Conservation (phyloP, 2,113 vertebrate genomes). For the Nibea coibor region DNA sequence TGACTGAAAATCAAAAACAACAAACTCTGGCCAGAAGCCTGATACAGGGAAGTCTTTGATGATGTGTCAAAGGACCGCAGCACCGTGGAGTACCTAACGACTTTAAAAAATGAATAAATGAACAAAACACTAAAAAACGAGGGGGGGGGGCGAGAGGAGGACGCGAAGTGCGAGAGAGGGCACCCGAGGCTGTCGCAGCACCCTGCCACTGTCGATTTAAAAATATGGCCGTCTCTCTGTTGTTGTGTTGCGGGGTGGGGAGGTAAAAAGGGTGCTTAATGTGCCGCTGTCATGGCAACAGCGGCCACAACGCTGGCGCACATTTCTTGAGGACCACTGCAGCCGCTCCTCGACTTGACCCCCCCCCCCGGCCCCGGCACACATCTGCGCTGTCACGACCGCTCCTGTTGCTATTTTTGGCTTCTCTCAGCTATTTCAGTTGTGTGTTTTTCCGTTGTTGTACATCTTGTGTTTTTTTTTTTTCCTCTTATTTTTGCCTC, state of each 20-base stretch:
- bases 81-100: slow-evolving; percentile 55
- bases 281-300: slow-evolving; percentile 75
- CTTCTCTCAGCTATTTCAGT: slow-evolving; percentile 73
- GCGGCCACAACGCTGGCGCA: slow-evolving; percentile 55
- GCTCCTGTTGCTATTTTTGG: slow-evolving; percentile 74
- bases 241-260: slow-evolving; percentile 65
- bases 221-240: slow-evolving; percentile 59
- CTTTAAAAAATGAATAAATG: slow-evolving; percentile 46
- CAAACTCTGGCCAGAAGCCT: slow-evolving; percentile 66
- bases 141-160: slow-evolving; percentile 14
- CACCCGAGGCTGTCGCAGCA: slow-evolving; percentile 49
- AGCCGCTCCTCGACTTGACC: slow-evolving; percentile 61
- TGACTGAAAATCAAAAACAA: slow-evolving; percentile 67
- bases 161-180: slow-evolving; percentile 28
- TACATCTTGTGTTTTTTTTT: slow-evolving; percentile 66
- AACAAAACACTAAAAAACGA: slow-evolving; percentile 45
- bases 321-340: slow-evolving; percentile 73
- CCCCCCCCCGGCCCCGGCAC: slow-evolving; percentile 48
- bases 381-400: slow-evolving; percentile 62
- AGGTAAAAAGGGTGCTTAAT: slow-evolving; percentile 65
- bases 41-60: slow-evolving; percentile 58
- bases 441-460: slow-evolving; percentile 67
- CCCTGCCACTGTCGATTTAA: slow-evolving; percentile 68
- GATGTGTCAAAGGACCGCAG: slow-evolving; percentile 55
- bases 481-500: background rate